Percentiles rank a stretch among this genome's conserved stretches.
Evolutionary conservation across 2,888 invertebrate species (phyloP).

Genomic region (Diarsia mendica): DNA sequence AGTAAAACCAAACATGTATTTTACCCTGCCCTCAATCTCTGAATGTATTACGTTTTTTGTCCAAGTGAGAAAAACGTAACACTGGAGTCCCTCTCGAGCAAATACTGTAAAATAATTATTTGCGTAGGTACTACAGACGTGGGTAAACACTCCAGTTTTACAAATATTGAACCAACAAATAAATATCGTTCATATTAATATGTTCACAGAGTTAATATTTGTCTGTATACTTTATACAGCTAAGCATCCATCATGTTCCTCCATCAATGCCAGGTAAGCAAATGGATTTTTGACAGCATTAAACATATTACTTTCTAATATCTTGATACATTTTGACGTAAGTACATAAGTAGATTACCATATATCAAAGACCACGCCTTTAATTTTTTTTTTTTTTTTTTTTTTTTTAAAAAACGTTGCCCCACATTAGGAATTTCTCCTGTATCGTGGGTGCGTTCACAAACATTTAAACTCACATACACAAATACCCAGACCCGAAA

Average conservation of each 20-base stretch:
- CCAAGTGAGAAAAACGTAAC: background rate
- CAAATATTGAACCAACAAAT: constrained; percentile 25
- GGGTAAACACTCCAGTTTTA: background rate
- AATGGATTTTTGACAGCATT: constrained; percentile 30
- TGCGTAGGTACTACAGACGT: background rate
- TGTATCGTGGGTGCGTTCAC: too few species aligned
- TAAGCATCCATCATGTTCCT: constrained; percentile 35
- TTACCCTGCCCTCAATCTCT: background rate
- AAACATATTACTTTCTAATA: constrained; percentile 6
- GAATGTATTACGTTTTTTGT: background rate
- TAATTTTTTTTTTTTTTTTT: too few species aligned
- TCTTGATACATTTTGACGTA: background rate
- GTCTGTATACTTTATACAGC: constrained; percentile 6
- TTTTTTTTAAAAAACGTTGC: too few species aligned
- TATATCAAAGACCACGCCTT: background rate
- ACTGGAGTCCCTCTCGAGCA: background rate
- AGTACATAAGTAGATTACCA: too few species aligned
- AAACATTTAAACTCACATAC: too few species aligned
- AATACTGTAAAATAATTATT: background rate
- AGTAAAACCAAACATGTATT: background rate
- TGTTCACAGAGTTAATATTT: constrained; percentile 13
- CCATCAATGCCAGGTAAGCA: constrained; percentile 27
- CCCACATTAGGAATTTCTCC: too few species aligned
- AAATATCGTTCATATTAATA: constrained; percentile 3
- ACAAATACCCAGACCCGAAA: too few species aligned